Percentiles rank a stretch among this genome's conserved stretches.
These are phyloP conservation scores for Ostrea denselamellosa DNA, from an alignment of 1,140 invertebrate species.

Conservation along the genomic window DNA sequence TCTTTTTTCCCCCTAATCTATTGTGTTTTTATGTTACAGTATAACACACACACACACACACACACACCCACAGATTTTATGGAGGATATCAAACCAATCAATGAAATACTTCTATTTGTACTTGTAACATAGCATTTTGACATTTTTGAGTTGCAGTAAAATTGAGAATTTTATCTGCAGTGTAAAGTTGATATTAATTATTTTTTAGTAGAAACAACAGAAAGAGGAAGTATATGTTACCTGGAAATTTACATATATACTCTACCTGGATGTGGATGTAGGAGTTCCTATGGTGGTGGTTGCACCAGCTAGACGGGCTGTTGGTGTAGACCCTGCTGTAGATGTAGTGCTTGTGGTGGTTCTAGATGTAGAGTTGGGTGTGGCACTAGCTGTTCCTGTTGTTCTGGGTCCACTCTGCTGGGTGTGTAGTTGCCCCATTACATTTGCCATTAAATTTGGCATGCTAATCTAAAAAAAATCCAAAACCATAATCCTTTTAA, in stretches of 20 bases:
- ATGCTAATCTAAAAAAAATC: slow-evolving; percentile 37
- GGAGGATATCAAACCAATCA: too few species aligned
- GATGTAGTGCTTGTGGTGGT: slow-evolving; percentile 45
- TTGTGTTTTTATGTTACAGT: too few species aligned
- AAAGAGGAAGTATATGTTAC: too few species aligned
- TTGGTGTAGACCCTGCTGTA: slow-evolving; percentile 28
- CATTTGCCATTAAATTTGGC: slow-evolving; percentile 52
- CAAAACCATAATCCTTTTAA: background rate
- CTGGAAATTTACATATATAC: background rate
- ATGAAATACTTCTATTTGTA: too few species aligned
- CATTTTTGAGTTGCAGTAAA: too few species aligned
- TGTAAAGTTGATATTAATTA: too few species aligned
- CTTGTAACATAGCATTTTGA: too few species aligned
- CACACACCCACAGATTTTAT: too few species aligned
- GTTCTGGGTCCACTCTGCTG: slow-evolving; percentile 36
- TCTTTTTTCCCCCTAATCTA: too few species aligned
- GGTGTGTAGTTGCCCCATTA: slow-evolving; percentile 38
- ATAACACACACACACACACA: too few species aligned
- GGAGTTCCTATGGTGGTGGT: background rate
- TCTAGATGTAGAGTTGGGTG: background rate
- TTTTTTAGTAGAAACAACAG: too few species aligned
- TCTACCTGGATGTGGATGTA: background rate
- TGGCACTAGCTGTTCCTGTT: background rate
- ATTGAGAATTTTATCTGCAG: too few species aligned
- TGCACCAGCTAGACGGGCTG: slow-evolving; percentile 6